phyloP scores from a whole-genome alignment of 2,888 invertebrate genomes.

The Andrena dorsata region DNA sequence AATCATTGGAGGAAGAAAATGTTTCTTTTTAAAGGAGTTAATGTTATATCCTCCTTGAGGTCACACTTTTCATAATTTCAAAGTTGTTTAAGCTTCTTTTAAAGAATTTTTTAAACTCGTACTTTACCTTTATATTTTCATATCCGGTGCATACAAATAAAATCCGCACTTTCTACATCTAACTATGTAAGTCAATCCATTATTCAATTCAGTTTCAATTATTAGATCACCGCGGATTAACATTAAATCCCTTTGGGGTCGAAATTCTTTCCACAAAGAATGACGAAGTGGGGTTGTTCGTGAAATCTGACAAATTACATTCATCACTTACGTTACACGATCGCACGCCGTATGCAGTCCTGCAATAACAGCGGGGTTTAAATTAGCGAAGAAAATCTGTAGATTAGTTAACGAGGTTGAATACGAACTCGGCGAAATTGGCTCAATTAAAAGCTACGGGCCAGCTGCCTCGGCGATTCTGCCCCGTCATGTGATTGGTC shows the following conservation, averaged over 20 bases:
- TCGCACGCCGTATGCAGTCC: not conserved
- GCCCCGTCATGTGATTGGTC: slow-evolving; percentile 78
- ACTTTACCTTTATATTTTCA: too few species aligned
- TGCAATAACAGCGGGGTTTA: slow-evolving; percentile 55
- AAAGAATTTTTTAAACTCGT: too few species aligned
- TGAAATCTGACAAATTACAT: slow-evolving; percentile 20
- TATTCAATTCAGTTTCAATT: too few species aligned
- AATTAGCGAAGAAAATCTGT: slow-evolving; percentile 81
- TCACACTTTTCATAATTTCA: too few species aligned
- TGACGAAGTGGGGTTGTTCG: not conserved
- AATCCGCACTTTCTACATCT: too few species aligned
- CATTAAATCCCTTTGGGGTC: not conserved
- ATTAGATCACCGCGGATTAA: too few species aligned
- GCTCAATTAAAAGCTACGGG: slow-evolving; percentile 78
- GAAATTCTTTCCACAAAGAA: not conserved
- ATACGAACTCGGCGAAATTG: slow-evolving; percentile 77
- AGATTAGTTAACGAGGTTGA: slow-evolving; percentile 80
- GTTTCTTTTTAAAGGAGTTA: too few species aligned
- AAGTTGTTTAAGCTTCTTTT: too few species aligned
- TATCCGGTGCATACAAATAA: too few species aligned
- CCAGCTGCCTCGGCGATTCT: slow-evolving; percentile 77
- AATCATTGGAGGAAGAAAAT: too few species aligned
- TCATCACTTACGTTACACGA: not conserved
- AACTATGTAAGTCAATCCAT: too few species aligned
- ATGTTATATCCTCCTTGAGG: too few species aligned